Percentiles rank a stretch among this genome's conserved stretches.
These are phyloP conservation scores for Spatula versicolor DNA, from an alignment of 2,797 vertebrate genomes.

Conservation along the genomic window DNA sequence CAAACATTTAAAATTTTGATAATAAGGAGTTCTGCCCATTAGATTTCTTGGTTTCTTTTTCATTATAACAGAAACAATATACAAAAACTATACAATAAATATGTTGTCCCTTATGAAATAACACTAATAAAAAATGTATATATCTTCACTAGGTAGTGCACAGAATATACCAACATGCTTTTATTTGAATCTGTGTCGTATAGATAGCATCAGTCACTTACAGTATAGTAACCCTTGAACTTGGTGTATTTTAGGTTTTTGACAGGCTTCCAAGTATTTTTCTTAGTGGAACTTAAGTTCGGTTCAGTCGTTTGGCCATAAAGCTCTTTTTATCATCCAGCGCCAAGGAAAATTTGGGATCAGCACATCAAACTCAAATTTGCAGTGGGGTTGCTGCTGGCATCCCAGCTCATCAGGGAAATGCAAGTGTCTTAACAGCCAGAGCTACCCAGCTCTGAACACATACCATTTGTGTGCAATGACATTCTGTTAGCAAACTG, in stretches of 20 bases:
- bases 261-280: neutral
- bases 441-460: neutral
- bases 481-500: conserved; percentile 55
- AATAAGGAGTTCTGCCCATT: neutral
- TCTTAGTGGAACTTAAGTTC: neutral
- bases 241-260: neutral
- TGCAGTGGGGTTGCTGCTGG: neutral
- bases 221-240: neutral
- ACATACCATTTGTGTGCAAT: neutral
- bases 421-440: neutral
- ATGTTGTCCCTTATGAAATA: neutral
- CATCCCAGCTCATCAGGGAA: neutral
- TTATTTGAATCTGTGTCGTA: neutral
- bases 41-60: neutral
- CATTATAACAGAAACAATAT: neutral
- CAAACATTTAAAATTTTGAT: neutral
- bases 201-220: neutral
- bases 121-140: neutral
- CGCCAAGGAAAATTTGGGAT: neutral
- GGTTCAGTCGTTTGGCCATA: neutral
- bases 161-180: neutral
- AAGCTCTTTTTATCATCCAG: neutral
- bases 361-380: neutral
- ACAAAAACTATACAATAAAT: neutral
- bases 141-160: neutral